Evolutionary conservation across 2,888 invertebrate species (phyloP).

Genomic region (Anoncus sp.): DNA sequence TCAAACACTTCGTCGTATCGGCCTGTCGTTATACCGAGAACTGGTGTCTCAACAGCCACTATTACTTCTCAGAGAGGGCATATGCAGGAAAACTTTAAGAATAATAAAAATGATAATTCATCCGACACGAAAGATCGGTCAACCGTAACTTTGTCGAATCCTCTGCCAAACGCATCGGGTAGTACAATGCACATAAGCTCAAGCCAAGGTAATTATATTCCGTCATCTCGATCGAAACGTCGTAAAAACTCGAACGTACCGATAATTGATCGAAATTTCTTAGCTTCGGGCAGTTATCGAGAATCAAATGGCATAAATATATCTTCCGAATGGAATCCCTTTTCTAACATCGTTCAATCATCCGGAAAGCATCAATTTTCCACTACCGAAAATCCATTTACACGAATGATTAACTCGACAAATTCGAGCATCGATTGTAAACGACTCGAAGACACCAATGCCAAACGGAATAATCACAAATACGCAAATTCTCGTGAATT

Average conservation of each 20-base stretch:
- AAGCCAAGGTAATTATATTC: background rate
- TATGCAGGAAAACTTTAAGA: background rate
- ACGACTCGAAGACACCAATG: background rate
- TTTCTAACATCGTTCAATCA: background rate
- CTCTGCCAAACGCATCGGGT: conserved; percentile 24
- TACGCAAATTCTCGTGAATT: background rate
- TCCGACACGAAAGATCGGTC: background rate
- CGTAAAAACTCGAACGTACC: background rate
- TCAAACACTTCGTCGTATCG: background rate
- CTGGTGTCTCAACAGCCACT: background rate
- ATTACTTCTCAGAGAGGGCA: background rate
- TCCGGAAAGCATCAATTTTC: background rate
- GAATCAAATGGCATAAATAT: conserved; percentile 1
- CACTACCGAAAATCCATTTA: background rate
- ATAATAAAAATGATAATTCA: background rate
- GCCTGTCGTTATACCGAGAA: conserved; percentile 9
- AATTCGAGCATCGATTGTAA: background rate
- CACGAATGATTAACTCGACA: background rate
- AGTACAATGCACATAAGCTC: conserved; percentile 8
- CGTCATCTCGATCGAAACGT: background rate
- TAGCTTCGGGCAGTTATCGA: conserved; percentile 10
- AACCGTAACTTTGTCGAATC: conserved; percentile 27
- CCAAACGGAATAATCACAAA: background rate
- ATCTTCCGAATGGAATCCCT: background rate
- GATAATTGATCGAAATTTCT: conserved; percentile 3